Percentiles rank a stretch among this genome's conserved stretches.
Evolutionary conservation across 2,888 invertebrate genomes (phyloP).

Genomic region (Drosophila birchii): DNA sequence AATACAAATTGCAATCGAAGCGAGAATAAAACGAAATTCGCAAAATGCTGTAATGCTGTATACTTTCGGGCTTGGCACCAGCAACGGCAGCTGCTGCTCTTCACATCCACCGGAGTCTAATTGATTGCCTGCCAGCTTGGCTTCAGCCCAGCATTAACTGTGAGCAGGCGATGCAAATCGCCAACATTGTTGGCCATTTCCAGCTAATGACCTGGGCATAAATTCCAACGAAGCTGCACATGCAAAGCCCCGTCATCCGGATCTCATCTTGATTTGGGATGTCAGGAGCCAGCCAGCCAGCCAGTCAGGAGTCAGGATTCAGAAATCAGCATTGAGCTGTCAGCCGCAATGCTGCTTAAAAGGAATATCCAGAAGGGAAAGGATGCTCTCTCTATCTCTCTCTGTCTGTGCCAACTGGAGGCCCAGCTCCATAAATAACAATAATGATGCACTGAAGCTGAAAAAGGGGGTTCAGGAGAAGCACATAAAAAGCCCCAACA

Average conservation of each 20-base stretch:
- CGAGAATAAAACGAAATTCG: slow-evolving; percentile 12
- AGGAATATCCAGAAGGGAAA: not conserved
- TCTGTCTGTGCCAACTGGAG: too few relatives aligned
- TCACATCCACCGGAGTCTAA: slow-evolving; percentile 9
- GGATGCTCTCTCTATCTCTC: too few relatives aligned
- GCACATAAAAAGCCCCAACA: not conserved
- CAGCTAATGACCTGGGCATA: slow-evolving; percentile 49
- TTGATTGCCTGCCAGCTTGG: slow-evolving; percentile 35
- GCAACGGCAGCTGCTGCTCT: not conserved
- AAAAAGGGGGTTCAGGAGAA: not conserved
- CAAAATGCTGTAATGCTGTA: slow-evolving; percentile 5
- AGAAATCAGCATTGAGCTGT: slow-evolving; percentile 50
- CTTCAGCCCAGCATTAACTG: slow-evolving; percentile 11
- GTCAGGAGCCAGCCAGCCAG: not conserved
- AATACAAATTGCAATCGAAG: slow-evolving; percentile 17
- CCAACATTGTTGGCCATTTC: slow-evolving; percentile 40
- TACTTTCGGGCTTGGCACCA: slow-evolving; percentile 18
- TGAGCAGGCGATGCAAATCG: slow-evolving; percentile 11
- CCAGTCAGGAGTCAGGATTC: not conserved
- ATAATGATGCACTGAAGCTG: slow-evolving; percentile 10
- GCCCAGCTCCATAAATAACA: slow-evolving; percentile 45
- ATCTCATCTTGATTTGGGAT: not conserved
- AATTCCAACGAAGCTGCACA: slow-evolving; percentile 26
- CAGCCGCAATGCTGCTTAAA: slow-evolving; percentile 21
- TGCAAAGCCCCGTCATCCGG: not conserved